Base-by-base conservation (phyloP, 2,888 invertebrate species). In the Synergus japonicus region DNA sequence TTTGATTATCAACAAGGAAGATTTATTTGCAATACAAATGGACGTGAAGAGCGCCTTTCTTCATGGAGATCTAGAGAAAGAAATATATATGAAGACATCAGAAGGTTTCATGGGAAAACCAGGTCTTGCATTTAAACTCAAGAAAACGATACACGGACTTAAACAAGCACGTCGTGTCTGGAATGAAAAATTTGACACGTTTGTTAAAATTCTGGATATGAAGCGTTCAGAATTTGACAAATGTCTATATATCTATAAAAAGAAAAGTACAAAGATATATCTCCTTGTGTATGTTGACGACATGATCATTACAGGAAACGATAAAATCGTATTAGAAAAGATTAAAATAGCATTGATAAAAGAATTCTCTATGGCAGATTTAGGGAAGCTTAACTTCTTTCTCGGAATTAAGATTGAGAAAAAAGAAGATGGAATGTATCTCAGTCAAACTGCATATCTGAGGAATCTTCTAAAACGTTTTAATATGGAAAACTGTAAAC, bases 141-240 rank as follows among this genome's bases (percentile, higher is more conserved):
- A 85, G 10, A 87, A 88, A 79, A 37, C 82, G 7, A 79, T 90
- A 15, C 89, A 89, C 82, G 90, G 89, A 3, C 79, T 88, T 0
- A 89, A 88, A 77, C 88, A 88, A 81, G 85, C 88, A 22, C 87
- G 86, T 54, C 67, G 85, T 81, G 82, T 81, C 18, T 90, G 88
- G 88, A 86, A 89, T 69, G 76, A 84, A 76, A 81, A 67, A 29
- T 84, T 87, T 76, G 73, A 86, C 49, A 76, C 77, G 15, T 86
- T 83, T 77, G 65, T 87, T 22, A 80, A 63, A 65, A 63, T 78
- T 37, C 12, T 85, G 46, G 83, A 83, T 12, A 83, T 89, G 5
- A 13, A 46, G 54, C 76, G 79, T 54, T 85, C 86, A 4, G 76
- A 85, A 58, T 41, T 79, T 81, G 88, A 89, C 79, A 83, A 78